phyloP scores from a whole-genome alignment of 1,140 invertebrate genomes.

The Thaumatotibia leucotreta region DNA sequence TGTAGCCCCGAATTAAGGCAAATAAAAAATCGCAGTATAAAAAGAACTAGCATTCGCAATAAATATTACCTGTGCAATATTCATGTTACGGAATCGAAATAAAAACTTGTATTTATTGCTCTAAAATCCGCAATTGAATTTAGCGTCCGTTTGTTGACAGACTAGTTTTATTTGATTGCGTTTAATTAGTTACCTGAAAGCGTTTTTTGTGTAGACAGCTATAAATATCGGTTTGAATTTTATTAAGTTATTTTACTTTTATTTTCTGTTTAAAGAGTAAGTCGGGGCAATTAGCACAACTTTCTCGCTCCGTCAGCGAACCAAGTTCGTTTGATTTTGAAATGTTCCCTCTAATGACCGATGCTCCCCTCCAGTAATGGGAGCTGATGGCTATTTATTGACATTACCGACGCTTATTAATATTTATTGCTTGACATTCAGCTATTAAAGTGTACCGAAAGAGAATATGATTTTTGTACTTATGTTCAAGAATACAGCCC shows the following conservation, averaged over 20 bases:
- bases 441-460: neutral
- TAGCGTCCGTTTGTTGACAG: too few species aligned
- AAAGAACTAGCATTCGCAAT: too few species aligned
- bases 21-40: too few species aligned
- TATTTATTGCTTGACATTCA: conserved; percentile 30
- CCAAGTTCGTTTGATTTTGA: conserved; percentile 60
- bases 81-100: too few species aligned
- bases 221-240: neutral
- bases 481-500: neutral
- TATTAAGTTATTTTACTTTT: neutral
- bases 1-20: too few species aligned
- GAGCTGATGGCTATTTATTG: conserved; percentile 42
- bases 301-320: conserved; percentile 43
- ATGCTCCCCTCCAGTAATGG: conserved; percentile 44
- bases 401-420: conserved; percentile 38
- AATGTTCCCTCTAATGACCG: conserved; percentile 58
- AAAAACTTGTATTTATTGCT: too few species aligned
- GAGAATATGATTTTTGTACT: neutral
- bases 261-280: neutral
- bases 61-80: too few species aligned
- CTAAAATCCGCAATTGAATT: too few species aligned
- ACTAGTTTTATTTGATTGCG: neutral
- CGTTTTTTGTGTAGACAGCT: neutral
- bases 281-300: conserved; percentile 47
- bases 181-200: neutral